Evolutionary conservation across 2,113 vertebrate species (phyloP), one percentile per base, ranked within the genome.

Genomic region (Fregata magnificens): DNA sequence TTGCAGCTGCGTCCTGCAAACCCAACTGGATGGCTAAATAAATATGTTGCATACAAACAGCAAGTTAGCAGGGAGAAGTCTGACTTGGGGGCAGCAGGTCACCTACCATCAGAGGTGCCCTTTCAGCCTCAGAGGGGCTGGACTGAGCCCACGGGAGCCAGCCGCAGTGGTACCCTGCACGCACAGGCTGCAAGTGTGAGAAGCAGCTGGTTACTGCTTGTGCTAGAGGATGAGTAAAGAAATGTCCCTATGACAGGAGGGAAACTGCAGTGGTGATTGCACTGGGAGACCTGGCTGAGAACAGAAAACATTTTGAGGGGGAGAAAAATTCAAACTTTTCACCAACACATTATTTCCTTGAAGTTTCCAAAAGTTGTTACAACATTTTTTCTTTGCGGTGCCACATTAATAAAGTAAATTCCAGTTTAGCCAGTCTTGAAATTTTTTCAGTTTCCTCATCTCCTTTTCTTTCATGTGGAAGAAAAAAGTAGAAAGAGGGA

Each of bases 11-110:
- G 5, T 53, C 47, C 31, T 29, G 63, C 36, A 77, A 66, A 70
- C 22, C 7, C 4, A 22, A 13, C 10, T 0, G 1, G 2, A 1
- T 29, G 40, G 42, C 26, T 13, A 20, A 34, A 55, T 12, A 29
- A 34, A 16, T 9, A 10, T 1, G 2, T 40, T 49, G 7, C 13
- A 29, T 11, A 13, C 5, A 56, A 72, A 32, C 3, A 82, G 25
- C 7, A 22, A 47, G 49, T 13, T 25, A 36, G 7, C 13, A 34
- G 49, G 7, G 8, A 80, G 24, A 50, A 11, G 17, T 31, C 28
- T 79, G 44, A 5, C 19, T n/a, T 31, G 31, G 21, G 21, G 32
- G 10, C n/a, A 63, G 69, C 11, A 53, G 49, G 36, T 47, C 32
- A n/a, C 4, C 45, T 40, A 6, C 36, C 21, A 14, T 4, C 5